Evolutionary conservation across 2,888 invertebrate genomes (phyloP), one percentile per base, ranked within the genome.

Genomic region (Neoitamus cyanurus): DNA sequence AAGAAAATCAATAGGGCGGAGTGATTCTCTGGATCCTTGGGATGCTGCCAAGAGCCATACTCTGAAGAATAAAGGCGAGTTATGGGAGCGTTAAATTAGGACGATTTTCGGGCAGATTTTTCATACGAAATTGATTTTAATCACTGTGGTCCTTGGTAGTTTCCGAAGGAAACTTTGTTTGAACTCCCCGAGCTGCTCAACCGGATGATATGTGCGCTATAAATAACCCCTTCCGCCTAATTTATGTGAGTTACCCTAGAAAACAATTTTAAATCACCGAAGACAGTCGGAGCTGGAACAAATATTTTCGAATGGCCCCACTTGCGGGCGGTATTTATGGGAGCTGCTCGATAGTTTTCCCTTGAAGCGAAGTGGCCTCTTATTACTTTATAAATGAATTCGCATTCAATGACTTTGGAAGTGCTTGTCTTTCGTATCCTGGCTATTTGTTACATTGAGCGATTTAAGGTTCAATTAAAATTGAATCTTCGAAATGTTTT

Each of bases 1-100:
- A 37, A 25, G 75, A 75, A 75, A 75, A 75, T 75, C 75, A 75
- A 75, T 75, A 75, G 42, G 42, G 42, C 28, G 42, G 75, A 42
- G 42, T 42, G 75, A 28, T 75, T 75, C 58, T 6, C 42, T 15
- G 6, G 42, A 42, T 42, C 42, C 13, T 36, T 75, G 75, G 75
- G 28, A 28, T 25, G 20, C 20, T 75, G 75, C 75, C 75, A 75
- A 75, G 37, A 75, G 42, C 25, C 42, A 42, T 75, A 75, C 25
- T 75, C 34, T 42, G 75, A 73, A 75, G 75, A 75, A 75, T 75
- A 37, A 75, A 37, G 25, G 75, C 75, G 28, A 75, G 42, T 75
- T 75, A 42, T 75, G 75, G 42, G 42, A 75, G 75, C 75, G 42
- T 42, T 75, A 75, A 75, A 75, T 75, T 75, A 42, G 75, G 75